Evolutionary conservation across 2,888 invertebrate species (phyloP), one percentile per base, ranked within the genome.

Genomic region (Zaprionus bogoriensis): DNA sequence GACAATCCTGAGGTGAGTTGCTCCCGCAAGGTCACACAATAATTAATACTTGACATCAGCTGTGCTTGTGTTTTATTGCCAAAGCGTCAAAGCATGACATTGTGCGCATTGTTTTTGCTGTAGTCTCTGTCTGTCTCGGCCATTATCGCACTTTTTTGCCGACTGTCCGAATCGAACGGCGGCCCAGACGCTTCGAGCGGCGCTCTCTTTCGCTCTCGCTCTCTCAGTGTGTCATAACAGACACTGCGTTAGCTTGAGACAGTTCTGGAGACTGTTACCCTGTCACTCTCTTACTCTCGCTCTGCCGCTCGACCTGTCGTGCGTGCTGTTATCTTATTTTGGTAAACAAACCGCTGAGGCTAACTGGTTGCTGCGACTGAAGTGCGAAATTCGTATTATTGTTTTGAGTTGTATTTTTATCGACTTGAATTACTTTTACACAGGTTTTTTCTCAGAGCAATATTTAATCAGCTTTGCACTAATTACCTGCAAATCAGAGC

Each of bases 1-100:
- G 95, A 98, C 92, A 94, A 97, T 92, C 98, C 98, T 19, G 89
- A 90, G 89, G 91, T 91, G 64, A 88, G 87, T 70, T 5, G 7
- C 28, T 27, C 10, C 17, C 1, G 4, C 22, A 27, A 62, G 63
- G 44, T 53, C 42, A 17, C 10, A 25, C 0, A 28, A 23, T 17
- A 44, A 12, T n/a, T 10, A n/a, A 42, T 27, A 22, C 30, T 50
- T 50, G 17, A 36, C 14, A 42, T 23, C 46, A 47, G 51, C 45
- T 19, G 20, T 20, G 36, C 19, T 52, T 46, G 54, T 67, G 52
- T 44, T 36, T 50, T 44, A 42, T 23, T 12, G 14, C 23, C 22
- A 28, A 58, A 48, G 46, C 41, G 23, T 9, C 42, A 27, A 53
- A 64, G 52, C 63, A 63, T 51, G 55, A 36, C 27, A 46, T 57